phyloP scores from a whole-genome alignment of 2,113 vertebrate genomes.

The Marcusenius ussheri region DNA sequence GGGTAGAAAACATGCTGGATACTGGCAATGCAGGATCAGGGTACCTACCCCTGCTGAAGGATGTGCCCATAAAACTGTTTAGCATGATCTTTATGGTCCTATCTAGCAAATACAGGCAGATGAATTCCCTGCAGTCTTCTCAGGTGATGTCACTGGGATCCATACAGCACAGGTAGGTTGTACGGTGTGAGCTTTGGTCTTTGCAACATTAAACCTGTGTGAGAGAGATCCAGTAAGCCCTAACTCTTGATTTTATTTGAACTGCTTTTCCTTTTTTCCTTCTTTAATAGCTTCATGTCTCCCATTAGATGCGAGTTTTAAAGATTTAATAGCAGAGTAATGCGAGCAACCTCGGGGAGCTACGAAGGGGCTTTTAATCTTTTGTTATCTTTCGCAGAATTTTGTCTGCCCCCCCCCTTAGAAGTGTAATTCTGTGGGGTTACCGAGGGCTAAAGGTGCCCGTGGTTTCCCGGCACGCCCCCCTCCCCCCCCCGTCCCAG shows the following conservation, averaged over 20 bases:
- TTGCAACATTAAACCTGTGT: background rate
- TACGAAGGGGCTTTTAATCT: background rate
- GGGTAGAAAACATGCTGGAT: background rate
- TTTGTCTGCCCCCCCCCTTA: background rate
- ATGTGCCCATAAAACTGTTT: background rate
- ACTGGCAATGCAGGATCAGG: background rate
- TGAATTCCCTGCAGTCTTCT: background rate
- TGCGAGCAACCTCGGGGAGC: background rate
- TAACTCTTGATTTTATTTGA: background rate
- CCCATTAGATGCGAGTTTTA: background rate
- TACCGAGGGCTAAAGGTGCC: background rate
- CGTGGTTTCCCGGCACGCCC: background rate
- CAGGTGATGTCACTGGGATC: background rate
- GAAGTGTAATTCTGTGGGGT: background rate
- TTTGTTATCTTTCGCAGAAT: background rate
- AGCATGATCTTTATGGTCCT: background rate
- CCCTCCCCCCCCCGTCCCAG: background rate
- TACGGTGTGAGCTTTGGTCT: background rate
- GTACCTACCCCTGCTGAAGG: background rate
- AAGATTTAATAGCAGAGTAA: background rate
- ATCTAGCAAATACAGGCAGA: background rate
- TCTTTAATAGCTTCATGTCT: background rate
- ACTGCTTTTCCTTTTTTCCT: background rate
- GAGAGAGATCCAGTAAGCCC: background rate
- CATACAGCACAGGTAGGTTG: background rate